A percentile compares a stretch with the other conserved stretches of the same genome.
Conservation (phyloP, 1,140 invertebrate genomes). For the Drosophila sp. region DNA sequence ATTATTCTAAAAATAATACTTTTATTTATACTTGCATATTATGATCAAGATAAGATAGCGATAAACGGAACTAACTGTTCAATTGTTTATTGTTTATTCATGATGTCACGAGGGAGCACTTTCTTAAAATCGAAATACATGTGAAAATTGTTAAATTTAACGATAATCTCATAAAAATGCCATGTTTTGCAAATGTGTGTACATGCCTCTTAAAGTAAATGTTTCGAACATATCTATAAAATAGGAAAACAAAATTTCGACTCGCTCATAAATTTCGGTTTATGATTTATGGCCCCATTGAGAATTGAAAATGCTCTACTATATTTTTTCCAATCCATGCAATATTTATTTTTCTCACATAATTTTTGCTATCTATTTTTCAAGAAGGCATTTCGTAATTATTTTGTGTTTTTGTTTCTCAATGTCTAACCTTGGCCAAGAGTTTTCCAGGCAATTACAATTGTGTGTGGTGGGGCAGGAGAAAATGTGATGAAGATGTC, state of each 20-base stretch:
- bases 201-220: conserved; percentile 5
- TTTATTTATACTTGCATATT: neutral
- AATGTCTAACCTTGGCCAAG: conserved; percentile 18
- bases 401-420: neutral
- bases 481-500: neutral
- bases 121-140: neutral
- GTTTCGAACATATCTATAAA: conserved; percentile 9
- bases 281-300: conserved; percentile 15
- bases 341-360: conserved; percentile 10
- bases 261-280: conserved; percentile 3
- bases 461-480: neutral
- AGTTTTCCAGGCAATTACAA: conserved; percentile 48
- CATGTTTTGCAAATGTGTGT: conserved; percentile 12
- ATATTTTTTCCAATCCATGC: conserved; percentile 13
- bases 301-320: conserved; percentile 18
- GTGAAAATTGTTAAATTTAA: conserved; percentile 4
- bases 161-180: conserved; percentile 11
- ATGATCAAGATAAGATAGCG: neutral
- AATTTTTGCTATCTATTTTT: neutral
- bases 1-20: neutral
- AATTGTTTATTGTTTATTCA: neutral
- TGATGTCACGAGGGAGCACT: neutral
- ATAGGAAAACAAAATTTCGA: conserved; percentile 3
- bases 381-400: conserved; percentile 7
- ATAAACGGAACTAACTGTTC: neutral